Conservation (phyloP, 2,888 invertebrate species). For the Sinelater perroti region DNA sequence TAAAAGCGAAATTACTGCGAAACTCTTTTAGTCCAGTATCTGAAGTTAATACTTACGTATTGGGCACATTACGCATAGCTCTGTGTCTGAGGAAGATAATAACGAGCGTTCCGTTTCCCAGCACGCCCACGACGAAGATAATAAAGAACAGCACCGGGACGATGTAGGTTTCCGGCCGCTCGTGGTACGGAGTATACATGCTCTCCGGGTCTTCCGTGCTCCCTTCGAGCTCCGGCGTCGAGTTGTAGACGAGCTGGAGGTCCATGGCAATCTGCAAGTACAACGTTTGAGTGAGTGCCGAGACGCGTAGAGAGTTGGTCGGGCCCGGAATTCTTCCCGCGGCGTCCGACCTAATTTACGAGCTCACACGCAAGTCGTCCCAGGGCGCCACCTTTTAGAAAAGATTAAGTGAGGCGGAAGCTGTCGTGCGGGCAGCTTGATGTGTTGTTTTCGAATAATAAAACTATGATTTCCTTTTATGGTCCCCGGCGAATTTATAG, state of each 20-base stretch:
- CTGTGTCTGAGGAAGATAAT: conserved; percentile 84
- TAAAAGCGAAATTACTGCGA: no score
- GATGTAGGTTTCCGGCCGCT: conserved; percentile 85
- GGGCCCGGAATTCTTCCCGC: no score
- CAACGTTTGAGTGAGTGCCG: no score
- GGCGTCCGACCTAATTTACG: no score
- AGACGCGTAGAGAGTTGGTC: background rate
- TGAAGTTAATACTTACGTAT: conserved; percentile 87
- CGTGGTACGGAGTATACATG: conserved; percentile 74
- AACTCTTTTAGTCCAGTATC: no score
- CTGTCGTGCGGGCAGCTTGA: no score
- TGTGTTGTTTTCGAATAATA: no score
- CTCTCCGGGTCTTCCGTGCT: conserved; percentile 29
- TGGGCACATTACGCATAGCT: conserved; percentile 90
- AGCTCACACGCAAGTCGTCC: no score
- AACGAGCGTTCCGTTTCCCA: conserved; percentile 89
- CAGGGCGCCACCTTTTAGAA: no score
- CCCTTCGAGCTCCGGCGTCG: conserved; percentile 8
- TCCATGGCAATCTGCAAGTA: no score
- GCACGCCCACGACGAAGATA: conserved; percentile 86
- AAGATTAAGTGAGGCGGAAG: conserved; percentile 6
- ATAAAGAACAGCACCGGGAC: conserved; percentile 85
- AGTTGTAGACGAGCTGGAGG: conserved; percentile 5
- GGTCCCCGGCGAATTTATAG: no score
- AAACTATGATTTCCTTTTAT: no score